Conservation (phyloP, 2,797 vertebrate species). For the Neosalanx taihuensis region DNA sequence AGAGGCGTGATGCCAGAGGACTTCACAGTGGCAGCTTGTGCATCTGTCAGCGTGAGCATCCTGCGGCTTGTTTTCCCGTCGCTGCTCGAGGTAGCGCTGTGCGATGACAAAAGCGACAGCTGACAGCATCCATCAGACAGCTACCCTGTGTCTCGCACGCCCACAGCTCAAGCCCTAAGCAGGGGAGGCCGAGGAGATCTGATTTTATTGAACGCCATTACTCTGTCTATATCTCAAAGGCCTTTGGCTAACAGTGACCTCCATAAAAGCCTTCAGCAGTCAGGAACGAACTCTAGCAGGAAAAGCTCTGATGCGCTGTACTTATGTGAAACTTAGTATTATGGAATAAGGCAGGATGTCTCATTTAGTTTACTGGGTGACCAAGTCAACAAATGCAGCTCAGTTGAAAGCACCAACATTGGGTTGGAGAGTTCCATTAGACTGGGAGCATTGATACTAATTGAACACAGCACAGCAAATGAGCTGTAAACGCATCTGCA, state of each 20-base stretch:
- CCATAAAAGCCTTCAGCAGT: background rate
- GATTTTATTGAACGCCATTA: slow-evolving; percentile 39
- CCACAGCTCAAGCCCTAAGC: slow-evolving; percentile 31
- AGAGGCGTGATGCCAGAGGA: slow-evolving; percentile 34
- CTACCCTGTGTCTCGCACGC: slow-evolving; percentile 32
- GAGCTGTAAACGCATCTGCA: slow-evolving; percentile 21
- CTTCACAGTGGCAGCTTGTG: slow-evolving; percentile 17
- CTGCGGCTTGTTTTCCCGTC: slow-evolving; percentile 40
- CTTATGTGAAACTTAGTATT: slow-evolving; percentile 18
- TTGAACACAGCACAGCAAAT: slow-evolving; percentile 26
- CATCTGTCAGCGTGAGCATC: slow-evolving; percentile 36
- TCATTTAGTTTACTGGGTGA: slow-evolving; percentile 34
- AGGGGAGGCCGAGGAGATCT: slow-evolving; percentile 28
- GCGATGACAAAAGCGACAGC: slow-evolving; percentile 54
- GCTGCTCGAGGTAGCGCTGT: slow-evolving; percentile 43
- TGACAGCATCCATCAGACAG: slow-evolving; percentile 64
- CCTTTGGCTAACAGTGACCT: slow-evolving; percentile 24
- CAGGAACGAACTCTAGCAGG: background rate
- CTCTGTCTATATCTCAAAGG: slow-evolving; percentile 58
- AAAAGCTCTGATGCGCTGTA: background rate
- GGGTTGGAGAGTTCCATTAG: slow-evolving; percentile 16
- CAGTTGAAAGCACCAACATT: background rate
- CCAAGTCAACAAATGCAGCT: slow-evolving; percentile 8
- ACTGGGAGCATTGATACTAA: slow-evolving; percentile 14
- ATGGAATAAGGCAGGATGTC: slow-evolving; percentile 18